phyloP scores from a whole-genome alignment of 2,888 invertebrate species.

The Nemurella pictetii region DNA sequence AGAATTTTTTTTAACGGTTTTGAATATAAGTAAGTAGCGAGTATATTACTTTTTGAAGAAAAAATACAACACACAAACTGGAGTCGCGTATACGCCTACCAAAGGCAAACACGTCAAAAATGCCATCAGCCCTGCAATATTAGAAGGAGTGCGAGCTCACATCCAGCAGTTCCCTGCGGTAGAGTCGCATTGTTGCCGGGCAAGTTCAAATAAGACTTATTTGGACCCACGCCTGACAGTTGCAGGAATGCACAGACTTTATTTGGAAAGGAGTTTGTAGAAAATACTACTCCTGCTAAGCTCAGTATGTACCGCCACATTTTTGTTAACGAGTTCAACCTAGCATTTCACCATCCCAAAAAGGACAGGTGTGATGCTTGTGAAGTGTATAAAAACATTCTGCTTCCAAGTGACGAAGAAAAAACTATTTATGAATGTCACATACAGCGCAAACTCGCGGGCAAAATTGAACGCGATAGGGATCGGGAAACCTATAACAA shows the following conservation, averaged over 20 bases:
- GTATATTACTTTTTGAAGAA: neutral
- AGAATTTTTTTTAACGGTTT: neutral
- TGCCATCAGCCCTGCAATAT: neutral
- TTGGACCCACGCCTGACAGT: neutral
- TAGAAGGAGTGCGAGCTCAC: neutral
- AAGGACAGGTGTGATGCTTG: slow-evolving; percentile 11
- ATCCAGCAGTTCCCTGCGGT: neutral
- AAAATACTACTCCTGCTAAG: neutral
- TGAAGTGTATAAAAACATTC: neutral
- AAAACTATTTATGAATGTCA: neutral
- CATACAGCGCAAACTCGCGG: neutral
- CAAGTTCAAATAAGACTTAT: neutral
- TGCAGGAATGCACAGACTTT: neutral
- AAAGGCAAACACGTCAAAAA: neutral
- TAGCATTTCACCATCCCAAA: slow-evolving; percentile 9
- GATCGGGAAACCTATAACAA: neutral
- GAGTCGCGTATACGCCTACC: neutral
- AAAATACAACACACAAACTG: neutral
- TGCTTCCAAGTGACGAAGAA: neutral
- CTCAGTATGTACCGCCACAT: neutral
- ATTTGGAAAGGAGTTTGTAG: neutral
- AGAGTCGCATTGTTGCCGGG: slow-evolving; percentile 3
- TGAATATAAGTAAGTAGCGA: neutral
- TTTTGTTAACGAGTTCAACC: slow-evolving; percentile 6
- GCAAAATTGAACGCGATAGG: neutral